Evolutionary conservation across 1,140 invertebrate species (phyloP).

Genomic region (Aricia agestis): DNA sequence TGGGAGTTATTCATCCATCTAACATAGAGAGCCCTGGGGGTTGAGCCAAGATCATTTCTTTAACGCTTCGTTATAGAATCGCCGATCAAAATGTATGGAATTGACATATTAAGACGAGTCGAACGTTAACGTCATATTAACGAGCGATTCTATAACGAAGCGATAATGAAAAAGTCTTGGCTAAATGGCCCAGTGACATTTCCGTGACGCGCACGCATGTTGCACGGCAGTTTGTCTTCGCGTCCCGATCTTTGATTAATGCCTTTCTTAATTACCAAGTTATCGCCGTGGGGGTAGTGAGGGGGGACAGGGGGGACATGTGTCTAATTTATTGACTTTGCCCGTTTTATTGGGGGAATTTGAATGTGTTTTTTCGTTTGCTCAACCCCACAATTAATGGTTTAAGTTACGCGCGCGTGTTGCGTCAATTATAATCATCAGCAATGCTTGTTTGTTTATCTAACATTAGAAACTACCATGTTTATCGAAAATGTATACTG

Average conservation of each 20-base stretch:
- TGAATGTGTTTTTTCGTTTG: conserved; percentile 33
- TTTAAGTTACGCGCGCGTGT: not conserved
- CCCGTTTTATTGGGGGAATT: conserved; percentile 49
- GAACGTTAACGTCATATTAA: no score
- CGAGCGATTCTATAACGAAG: no score
- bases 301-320: conserved; percentile 45
- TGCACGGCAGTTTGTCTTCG: conserved; percentile 52
- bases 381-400: conserved; percentile 17
- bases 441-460: not conserved
- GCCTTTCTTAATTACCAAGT: conserved; percentile 68
- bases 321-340: conserved; percentile 67
- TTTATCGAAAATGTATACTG: not conserved
- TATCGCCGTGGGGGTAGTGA: conserved; percentile 35
- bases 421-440: not conserved
- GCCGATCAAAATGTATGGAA: no score
- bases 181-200: no score
- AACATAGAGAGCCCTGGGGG: no score
- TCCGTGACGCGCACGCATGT: conserved; percentile 38
- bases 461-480: not conserved
- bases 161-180: no score
- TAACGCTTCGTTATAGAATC: no score
- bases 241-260: conserved; percentile 65
- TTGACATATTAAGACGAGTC: no score
- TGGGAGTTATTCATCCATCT: no score
- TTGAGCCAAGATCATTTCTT: no score